These are phyloP conservation scores for Otus scops DNA, from an alignment of 2,797 vertebrate species.

Conservation along the genomic window DNA sequence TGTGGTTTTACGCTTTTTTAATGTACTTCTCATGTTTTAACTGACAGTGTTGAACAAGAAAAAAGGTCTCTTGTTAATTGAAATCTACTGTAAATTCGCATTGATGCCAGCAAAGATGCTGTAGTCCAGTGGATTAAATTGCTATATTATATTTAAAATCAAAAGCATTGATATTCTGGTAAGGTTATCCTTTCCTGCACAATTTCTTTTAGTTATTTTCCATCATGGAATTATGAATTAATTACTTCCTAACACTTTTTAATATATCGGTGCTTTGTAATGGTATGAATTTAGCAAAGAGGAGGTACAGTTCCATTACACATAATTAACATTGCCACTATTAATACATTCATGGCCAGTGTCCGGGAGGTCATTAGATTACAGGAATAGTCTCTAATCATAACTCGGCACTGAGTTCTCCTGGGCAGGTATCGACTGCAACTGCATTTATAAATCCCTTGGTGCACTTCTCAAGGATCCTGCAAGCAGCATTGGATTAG, in stretches of 20 bases:
- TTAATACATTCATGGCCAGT: neutral
- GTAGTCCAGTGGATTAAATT: neutral
- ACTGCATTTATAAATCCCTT: neutral
- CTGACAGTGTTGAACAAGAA: neutral
- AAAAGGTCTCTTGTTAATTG: neutral
- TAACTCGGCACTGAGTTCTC: neutral
- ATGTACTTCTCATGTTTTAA: neutral
- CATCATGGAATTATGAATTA: neutral
- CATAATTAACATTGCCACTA: neutral
- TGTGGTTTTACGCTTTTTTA: neutral
- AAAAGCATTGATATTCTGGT: neutral
- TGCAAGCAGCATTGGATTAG: neutral
- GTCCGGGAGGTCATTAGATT: neutral
- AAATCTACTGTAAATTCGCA: neutral
- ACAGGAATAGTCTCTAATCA: neutral
- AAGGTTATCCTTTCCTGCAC: neutral
- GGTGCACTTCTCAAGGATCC: neutral
- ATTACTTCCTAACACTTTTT: constrained; percentile 10
- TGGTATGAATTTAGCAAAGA: neutral
- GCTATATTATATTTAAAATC: neutral
- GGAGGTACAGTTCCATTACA: neutral
- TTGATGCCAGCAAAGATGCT: neutral
- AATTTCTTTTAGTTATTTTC: constrained; percentile 9
- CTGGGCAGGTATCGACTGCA: neutral
- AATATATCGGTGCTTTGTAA: neutral